Conservation (phyloP, 2,797 vertebrate genomes). For the Urosaurus nigricauda region DNA sequence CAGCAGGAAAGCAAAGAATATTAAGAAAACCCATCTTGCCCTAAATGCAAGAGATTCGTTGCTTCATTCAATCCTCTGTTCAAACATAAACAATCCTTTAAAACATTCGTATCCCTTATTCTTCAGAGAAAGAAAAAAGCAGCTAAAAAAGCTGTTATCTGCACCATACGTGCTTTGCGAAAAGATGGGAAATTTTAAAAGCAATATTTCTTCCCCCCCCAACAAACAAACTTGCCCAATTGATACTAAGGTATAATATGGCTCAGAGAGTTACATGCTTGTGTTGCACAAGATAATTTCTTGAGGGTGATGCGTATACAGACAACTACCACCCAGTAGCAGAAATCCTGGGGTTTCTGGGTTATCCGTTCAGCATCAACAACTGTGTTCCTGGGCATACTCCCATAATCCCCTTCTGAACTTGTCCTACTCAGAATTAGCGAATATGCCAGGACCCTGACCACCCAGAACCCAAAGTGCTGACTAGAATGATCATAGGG, state of each 20-base stretch:
- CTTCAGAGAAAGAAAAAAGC: constrained; percentile 15
- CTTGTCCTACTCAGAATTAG: neutral
- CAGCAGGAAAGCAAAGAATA: constrained; percentile 6
- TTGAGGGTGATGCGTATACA: neutral
- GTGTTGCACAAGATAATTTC: neutral
- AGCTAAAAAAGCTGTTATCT: neutral
- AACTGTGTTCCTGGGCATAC: neutral
- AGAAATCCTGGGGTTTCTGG: neutral
- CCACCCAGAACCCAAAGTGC: neutral
- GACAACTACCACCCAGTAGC: neutral
- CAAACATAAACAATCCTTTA: constrained; percentile 21
- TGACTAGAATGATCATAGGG: neutral
- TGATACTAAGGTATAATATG: neutral
- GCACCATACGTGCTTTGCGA: neutral
- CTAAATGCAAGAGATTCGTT: constrained; percentile 26
- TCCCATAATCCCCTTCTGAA: neutral
- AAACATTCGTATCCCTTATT: neutral
- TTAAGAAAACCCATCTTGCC: constrained; percentile 7
- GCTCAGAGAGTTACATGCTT: neutral
- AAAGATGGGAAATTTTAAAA: neutral
- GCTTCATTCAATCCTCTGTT: constrained; percentile 14
- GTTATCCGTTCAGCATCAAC: neutral
- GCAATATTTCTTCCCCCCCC: neutral
- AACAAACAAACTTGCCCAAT: neutral
- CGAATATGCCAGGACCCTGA: neutral